Conservation (phyloP, 2,113 vertebrate species). For the Sprattus sprattus region DNA sequence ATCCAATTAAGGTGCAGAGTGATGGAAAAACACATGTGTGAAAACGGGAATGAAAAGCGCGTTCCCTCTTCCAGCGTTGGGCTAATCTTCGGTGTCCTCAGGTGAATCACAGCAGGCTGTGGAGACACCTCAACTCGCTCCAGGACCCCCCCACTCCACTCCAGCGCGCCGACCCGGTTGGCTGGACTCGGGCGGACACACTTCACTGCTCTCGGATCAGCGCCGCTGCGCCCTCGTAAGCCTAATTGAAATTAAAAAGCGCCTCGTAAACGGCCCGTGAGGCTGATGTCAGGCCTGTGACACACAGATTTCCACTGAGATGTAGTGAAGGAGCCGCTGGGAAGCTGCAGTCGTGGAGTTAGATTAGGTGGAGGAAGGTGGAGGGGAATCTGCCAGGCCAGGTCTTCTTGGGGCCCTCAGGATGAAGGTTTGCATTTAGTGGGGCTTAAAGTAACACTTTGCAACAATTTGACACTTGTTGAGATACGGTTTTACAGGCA, state of each 20-base stretch:
- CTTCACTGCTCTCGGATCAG: not conserved
- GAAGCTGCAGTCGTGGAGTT: too few species aligned
- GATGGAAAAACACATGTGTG: conserved; percentile 59
- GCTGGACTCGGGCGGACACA: not conserved
- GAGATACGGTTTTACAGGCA: too few species aligned
- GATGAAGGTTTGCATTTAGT: not conserved
- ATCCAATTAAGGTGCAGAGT: conserved; percentile 61
- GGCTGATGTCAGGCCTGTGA: conserved; percentile 7
- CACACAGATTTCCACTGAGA: not conserved
- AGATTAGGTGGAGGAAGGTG: not conserved
- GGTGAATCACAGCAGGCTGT: conserved; percentile 41
- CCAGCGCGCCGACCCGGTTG: conserved; percentile 4
- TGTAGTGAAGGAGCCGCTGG: too few species aligned
- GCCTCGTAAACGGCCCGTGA: not conserved
- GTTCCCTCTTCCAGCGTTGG: conserved; percentile 49
- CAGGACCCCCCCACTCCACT: conserved; percentile 23
- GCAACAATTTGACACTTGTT: too few species aligned
- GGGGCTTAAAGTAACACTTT: too few species aligned
- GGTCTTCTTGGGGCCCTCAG: not conserved
- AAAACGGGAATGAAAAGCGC: conserved; percentile 51
- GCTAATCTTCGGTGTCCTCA: conserved; percentile 56
- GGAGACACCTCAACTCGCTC: not conserved
- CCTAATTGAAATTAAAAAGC: conserved; percentile 2
- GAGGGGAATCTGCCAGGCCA: not conserved
- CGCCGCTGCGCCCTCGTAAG: not conserved